Evolutionary conservation across 2,888 invertebrate genomes (phyloP).

Genomic region (Trichogramma evanescens): DNA sequence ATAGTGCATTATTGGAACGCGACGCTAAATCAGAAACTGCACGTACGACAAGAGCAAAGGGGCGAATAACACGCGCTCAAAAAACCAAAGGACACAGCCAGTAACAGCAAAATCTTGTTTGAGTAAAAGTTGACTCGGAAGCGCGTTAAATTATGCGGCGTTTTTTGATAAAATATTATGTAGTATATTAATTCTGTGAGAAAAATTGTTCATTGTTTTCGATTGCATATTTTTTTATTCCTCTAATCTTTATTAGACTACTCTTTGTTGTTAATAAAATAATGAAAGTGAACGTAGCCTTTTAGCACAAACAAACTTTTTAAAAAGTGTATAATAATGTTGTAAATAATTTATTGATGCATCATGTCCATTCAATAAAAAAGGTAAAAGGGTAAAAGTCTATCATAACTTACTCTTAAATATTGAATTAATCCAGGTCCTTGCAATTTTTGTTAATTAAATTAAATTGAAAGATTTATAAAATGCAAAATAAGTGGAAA

Average conservation of each 20-base stretch:
- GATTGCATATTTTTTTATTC: conserved; percentile 9
- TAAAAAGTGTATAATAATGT: conserved; percentile 33
- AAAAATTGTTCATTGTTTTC: conserved; percentile 2
- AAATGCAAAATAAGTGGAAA: too few relatives aligned
- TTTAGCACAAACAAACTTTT: conserved; percentile 7
- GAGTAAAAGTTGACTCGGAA: too few relatives aligned
- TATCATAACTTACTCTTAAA: too few relatives aligned
- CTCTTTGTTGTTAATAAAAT: conserved; percentile 8
- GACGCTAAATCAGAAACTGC: not conserved
- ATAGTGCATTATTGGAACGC: not conserved
- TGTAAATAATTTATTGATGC: conserved; percentile 46
- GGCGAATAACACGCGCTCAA: conserved; percentile 1
- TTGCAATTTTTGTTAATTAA: too few relatives aligned
- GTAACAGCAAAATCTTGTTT: too few relatives aligned
- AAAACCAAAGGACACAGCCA: conserved; percentile 3
- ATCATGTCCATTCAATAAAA: conserved; percentile 28
- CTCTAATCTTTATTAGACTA: conserved; percentile 1
- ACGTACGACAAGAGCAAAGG: conserved; percentile 7
- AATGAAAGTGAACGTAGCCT: conserved; percentile 1
- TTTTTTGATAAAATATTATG: too few relatives aligned
- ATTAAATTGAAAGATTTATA: too few relatives aligned
- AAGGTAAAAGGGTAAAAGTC: conserved; percentile 10
- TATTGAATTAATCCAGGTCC: too few relatives aligned
- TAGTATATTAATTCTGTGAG: conserved; percentile 6
- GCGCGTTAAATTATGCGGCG: too few relatives aligned